Evolutionary conservation across 1,140 invertebrate species (phyloP).

Genomic region (Aphelenchoides avenae): DNA sequence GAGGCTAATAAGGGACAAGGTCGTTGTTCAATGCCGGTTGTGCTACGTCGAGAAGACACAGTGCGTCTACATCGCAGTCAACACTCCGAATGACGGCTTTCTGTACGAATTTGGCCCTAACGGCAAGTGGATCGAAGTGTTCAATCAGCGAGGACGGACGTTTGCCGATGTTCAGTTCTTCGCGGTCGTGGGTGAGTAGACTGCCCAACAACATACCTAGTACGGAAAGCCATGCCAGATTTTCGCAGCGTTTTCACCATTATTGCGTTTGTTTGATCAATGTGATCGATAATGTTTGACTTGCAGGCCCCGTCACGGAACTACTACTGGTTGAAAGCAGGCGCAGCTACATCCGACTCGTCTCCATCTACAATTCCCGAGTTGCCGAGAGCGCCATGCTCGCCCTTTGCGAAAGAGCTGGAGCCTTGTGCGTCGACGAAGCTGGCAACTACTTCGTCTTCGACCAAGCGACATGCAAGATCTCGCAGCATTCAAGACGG

Average conservation of each 20-base stretch:
- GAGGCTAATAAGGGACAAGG: constrained; percentile 24
- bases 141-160: constrained; percentile 25
- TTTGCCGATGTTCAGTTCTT: constrained; percentile 32
- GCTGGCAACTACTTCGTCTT: constrained; percentile 43
- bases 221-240: too few species aligned
- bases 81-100: constrained; percentile 43
- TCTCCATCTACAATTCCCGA: constrained; percentile 29
- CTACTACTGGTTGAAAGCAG: constrained; percentile 28
- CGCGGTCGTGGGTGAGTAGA: constrained; percentile 36
- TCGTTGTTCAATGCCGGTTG: constrained; percentile 32
- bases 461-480: constrained; percentile 29
- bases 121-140: constrained; percentile 36
- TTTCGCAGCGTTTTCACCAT: too few species aligned
- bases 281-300: constrained; percentile 4
- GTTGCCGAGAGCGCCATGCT: constrained; percentile 29
- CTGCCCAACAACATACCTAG: too few species aligned
- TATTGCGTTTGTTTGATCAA: too few species aligned
- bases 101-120: constrained; percentile 32
- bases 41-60: constrained; percentile 32
- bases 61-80: constrained; percentile 44
- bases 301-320: constrained; percentile 27
- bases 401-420: constrained; percentile 39
- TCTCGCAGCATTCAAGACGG: constrained; percentile 26
- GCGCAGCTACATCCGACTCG: constrained; percentile 21
- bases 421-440: constrained; percentile 33